Base-by-base conservation (phyloP, 2,888 invertebrate species). In the Vandiemenella viatica region DNA sequence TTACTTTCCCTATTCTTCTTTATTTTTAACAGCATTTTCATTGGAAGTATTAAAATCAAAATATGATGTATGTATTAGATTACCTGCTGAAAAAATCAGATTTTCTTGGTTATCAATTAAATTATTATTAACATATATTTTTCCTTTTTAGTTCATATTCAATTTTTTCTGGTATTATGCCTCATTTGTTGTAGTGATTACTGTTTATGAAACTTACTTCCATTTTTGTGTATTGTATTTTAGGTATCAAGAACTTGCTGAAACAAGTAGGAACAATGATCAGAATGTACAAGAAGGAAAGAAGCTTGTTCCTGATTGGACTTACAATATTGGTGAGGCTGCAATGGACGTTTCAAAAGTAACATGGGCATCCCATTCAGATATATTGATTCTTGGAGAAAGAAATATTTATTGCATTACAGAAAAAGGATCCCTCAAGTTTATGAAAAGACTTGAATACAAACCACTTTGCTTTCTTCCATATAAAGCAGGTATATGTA, bases 391-490 rank as follows among this genome's bases (percentile, higher is more conserved):
- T 21, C 68, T 93, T 50, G 91, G 90, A 32, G 91, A 93, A 65
- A 76, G 83, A 57, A 84, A 85, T 66, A 71, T 95, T 15, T 89
- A 80, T 60, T 83, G 82, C 61, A 71, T 89, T 55, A 79, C 77
- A 57, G 88, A 88, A 58, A 79, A 76, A 58, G 93, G 92, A 7
- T 75, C 79, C 47, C 67, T 92, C 57, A 81, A 80, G 59, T 89
- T 81, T 62, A 82, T 84, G 68, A 83, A 89, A 60, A 82, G 84
- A 61, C 75, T 93, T 54, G 89, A 92, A 59, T 93, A 79, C 67
- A 79, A 79, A 52, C 85, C 92, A 1, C 70, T 80, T 53, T 86
- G 84, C 61, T 83, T 83, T 62, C 71, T 72, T 58, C 74, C 80
- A 7, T 89, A 84, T 62, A 70, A 80, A 7, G 73, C 79, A 57